Conservation (phyloP, 2,113 vertebrate genomes). For the Morone chrysops region DNA sequence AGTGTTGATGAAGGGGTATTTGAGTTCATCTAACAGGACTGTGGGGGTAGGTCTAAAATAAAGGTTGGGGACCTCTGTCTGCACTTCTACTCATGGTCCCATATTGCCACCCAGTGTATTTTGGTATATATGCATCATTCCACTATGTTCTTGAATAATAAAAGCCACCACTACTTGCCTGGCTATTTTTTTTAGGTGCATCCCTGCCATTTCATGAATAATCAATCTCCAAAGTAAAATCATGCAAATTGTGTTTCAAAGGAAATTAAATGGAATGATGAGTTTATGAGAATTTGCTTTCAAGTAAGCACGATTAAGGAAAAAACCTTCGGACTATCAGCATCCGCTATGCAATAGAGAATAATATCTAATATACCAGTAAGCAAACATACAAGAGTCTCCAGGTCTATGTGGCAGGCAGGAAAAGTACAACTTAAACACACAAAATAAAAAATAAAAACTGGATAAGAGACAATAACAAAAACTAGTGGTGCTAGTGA, state of each 20-base stretch:
- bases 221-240: not conserved
- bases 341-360: not conserved
- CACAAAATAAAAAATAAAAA: not conserved
- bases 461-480: not conserved
- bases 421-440: not conserved
- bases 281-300: not conserved
- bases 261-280: not conserved
- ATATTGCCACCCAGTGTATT: slow-evolving; percentile 16
- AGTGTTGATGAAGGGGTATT: no score
- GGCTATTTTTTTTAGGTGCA: no score
- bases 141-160: not conserved
- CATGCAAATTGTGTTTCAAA: not conserved
- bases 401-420: not conserved
- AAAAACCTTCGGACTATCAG: not conserved
- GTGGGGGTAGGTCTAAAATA: no score
- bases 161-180: not conserved
- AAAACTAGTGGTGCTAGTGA: not conserved
- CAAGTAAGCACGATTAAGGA: not conserved
- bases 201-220: not conserved
- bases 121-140: accelerated
- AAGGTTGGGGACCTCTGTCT: no score
- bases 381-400: not conserved
- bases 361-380: not conserved
- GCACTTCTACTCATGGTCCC: not conserved
- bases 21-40: no score